phyloP scores from a whole-genome alignment of 1,140 invertebrate species.

The Musca vetustissima region DNA sequence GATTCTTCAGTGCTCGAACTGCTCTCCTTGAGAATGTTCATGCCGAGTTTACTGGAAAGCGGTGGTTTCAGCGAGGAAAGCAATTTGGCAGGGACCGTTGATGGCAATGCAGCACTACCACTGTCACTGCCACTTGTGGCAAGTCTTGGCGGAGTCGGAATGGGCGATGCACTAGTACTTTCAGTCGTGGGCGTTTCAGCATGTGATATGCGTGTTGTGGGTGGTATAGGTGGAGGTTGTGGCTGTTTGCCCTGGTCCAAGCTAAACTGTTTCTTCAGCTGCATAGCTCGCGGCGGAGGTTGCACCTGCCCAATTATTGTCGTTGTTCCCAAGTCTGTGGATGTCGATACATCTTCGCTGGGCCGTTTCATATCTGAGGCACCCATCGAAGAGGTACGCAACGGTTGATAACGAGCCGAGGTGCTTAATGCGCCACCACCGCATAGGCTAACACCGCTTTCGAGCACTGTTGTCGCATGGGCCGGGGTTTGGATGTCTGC shows the following conservation, averaged over 20 bases:
- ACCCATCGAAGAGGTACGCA: constrained; percentile 49
- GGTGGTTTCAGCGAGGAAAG: constrained; percentile 52
- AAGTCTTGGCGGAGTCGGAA: background rate
- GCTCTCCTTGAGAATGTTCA: constrained; percentile 55
- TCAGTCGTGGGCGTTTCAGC: constrained; percentile 29
- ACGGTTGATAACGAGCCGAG: constrained; percentile 49
- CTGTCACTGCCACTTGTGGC: constrained; percentile 6
- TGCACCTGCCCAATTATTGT: constrained; percentile 43
- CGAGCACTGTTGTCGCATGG: constrained; percentile 14
- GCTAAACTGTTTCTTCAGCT: constrained; percentile 56
- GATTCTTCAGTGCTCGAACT: constrained; percentile 54
- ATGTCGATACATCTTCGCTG: constrained; percentile 28
- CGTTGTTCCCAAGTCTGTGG: constrained; percentile 41
- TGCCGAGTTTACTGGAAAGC: constrained; percentile 42
- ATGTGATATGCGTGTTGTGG: constrained; percentile 26
- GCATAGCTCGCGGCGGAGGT: constrained; percentile 45
- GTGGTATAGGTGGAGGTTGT: constrained; percentile 23
- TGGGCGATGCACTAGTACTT: background rate
- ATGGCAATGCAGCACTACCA: constrained; percentile 21
- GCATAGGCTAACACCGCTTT: constrained; percentile 25
- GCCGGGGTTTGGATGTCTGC: constrained; percentile 31
- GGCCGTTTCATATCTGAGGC: constrained; percentile 41
- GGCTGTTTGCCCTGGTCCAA: constrained; percentile 50
- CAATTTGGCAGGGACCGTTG: constrained; percentile 45
- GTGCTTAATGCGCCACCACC: constrained; percentile 25